Conservation (phyloP, 2,888 invertebrate genomes). For the Tolmerus cingulatus region DNA sequence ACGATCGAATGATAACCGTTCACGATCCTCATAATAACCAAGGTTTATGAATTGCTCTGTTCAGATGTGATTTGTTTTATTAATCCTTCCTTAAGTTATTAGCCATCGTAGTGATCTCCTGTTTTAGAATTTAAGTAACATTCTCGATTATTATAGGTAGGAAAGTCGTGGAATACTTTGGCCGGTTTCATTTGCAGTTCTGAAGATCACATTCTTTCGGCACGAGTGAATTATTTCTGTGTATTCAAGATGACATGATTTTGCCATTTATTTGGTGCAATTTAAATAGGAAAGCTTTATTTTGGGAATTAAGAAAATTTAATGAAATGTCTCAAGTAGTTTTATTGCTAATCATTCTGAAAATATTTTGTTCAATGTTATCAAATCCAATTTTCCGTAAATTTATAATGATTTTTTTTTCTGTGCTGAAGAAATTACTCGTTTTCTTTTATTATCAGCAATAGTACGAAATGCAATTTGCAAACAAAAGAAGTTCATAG, state of each 20-base stretch:
- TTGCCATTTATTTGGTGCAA: not conserved
- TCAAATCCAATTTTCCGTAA: not conserved
- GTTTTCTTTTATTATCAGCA: no score
- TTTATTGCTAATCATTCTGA: not conserved
- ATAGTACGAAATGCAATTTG: no score
- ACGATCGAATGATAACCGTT: constrained; percentile 12
- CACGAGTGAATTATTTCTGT: not conserved
- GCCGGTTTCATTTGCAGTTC: not conserved
- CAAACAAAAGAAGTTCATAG: no score
- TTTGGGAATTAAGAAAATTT: constrained; percentile 13
- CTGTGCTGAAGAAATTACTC: no score
- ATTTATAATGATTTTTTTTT: no score
- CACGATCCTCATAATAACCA: constrained; percentile 7
- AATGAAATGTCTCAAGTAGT: not conserved
- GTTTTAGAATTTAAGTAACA: not conserved
- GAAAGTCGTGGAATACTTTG: not conserved
- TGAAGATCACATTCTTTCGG: not conserved
- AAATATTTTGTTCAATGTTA: not conserved
- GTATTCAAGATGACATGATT: not conserved
- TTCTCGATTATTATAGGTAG: not conserved
- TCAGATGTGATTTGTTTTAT: not conserved
- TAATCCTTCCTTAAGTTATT: not conserved
- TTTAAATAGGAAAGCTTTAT: not conserved
- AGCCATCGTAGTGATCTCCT: constrained; percentile 19
- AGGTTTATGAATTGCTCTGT: not conserved